These are phyloP conservation scores for Acleris cristana DNA, from an alignment of 2,888 invertebrate species.

Conservation along the genomic window DNA sequence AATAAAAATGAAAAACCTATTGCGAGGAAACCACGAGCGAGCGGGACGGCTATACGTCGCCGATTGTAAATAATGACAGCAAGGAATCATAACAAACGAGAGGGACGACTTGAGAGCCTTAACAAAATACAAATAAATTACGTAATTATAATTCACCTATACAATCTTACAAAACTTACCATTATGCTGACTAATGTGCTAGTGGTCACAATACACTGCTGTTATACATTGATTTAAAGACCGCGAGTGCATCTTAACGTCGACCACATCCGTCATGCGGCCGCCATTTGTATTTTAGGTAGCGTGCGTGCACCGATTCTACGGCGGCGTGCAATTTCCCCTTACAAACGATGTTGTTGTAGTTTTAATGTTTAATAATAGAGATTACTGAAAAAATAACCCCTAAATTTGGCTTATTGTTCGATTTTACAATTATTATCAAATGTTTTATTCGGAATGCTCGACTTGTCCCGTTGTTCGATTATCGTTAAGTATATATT, in stretches of 20 bases:
- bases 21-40: slow-evolving; percentile 73
- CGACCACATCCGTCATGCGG: slow-evolving; percentile 68
- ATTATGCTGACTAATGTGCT: slow-evolving; percentile 35
- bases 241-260: slow-evolving; percentile 70
- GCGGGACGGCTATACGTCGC: slow-evolving; percentile 72
- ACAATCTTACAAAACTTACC: slow-evolving; percentile 43
- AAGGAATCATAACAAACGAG: slow-evolving; percentile 78
- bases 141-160: slow-evolving; percentile 50
- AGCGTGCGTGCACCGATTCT: slow-evolving; percentile 41
- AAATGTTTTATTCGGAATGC: neutral
- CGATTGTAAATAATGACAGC: slow-evolving; percentile 79
- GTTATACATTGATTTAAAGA: slow-evolving; percentile 57
- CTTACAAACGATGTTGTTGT: too few species aligned
- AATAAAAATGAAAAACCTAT: slow-evolving; percentile 80
- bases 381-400: neutral
- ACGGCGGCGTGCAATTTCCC: slow-evolving; percentile 39
- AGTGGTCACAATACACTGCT: slow-evolving; percentile 38
- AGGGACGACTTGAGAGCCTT: slow-evolving; percentile 63
- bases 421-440: neutral
- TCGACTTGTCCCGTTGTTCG: neutral
- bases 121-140: slow-evolving; percentile 64
- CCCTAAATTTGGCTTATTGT: neutral
- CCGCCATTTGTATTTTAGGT: slow-evolving; percentile 70
- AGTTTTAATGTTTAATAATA: neutral
- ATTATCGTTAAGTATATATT: neutral